Evolutionary conservation across 2,888 invertebrate genomes (phyloP), one percentile per base, ranked within the genome.

Genomic region (Nemotelus pantherinus): DNA sequence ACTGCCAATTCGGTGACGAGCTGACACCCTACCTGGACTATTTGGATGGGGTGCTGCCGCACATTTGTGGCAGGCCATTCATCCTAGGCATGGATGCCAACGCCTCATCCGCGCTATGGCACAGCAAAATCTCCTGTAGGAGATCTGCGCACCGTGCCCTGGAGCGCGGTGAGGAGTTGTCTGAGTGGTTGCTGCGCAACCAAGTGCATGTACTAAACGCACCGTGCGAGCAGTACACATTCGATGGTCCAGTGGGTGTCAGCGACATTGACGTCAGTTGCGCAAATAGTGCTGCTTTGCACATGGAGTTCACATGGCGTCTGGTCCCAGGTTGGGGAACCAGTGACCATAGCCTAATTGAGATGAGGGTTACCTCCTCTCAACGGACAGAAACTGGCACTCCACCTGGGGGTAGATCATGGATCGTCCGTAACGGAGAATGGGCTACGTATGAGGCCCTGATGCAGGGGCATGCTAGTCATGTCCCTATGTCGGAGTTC

Each of bases 31-130:
- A n/a, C n/a, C n/a, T n/a, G n/a, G n/a, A n/a, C n/a, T n/a, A n/a
- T n/a, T n/a, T n/a, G n/a, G n/a, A n/a, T n/a, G n/a, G n/a, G n/a
- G n/a, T n/a, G n/a, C n/a, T n/a, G n/a, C n/a, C n/a, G n/a, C n/a
- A n/a, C n/a, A n/a, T n/a, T n/a, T n/a, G n/a, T n/a, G n/a, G n/a
- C n/a, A n/a, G n/a, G n/a, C n/a, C n/a, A n/a, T n/a, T n/a, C n/a
- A n/a, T 63, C 39, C 41, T 63, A 41, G 63, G 58, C 7, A 63
- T 63, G 5, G 63, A 63, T 39, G 41, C 63, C 25, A 63, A 63
- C 41, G 25, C 25, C 43, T 9, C 39, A 25, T 63, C 63, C 9
- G 4, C 63, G n/a, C 39, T 63, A 0, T 63, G 63, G 41, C 6
- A 63, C 9, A 63, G 63, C 63, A 63, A 63, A 9, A 41, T 43